Evolutionary conservation across 2,888 invertebrate species (phyloP), one percentile per base, ranked within the genome.

Genomic region (Craniophora ligustri): DNA sequence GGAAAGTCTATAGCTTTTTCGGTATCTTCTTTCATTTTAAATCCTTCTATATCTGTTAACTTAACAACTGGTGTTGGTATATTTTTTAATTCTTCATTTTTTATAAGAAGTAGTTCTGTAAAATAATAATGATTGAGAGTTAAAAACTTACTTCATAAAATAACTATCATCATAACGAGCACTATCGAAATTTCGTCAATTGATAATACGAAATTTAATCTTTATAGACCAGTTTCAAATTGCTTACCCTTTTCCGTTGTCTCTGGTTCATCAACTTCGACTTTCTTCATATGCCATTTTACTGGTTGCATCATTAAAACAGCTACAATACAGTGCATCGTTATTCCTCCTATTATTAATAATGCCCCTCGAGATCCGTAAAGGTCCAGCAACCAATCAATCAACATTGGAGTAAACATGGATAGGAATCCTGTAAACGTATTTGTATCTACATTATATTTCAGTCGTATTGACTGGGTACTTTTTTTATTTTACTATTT

Each of bases 261-360:
- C 13, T 30, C 44, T 0, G 7, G 5, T 3, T n/a, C n/a, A n/a
- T n/a, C n/a, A n/a, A 68, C n/a, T 18, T 63, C 56, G 16, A 64
- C n/a, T 41, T 48, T 63, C 26, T 48, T 64, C 57, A 64, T 45
- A 8, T 64, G 63, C 63, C 63, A 68, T 15, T n/a, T 2, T 1
- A 68, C 68, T 15, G 63, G 63, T 21, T 64, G 63, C 68, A 64
- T 63, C 7, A 68, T 14, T 8, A 55, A 36, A 5, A 45, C 64
- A n/a, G 64, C 64, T 1, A 63, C 4, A 0, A 64, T 55, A 10
- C 63, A 63, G 5, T 63, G 42, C 1, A 64, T 5, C 0, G 64
- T 45, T 8, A 64, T 0, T 0, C 64, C 63, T 10, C 21, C 68
- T 1, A 64, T 40, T 1, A 64, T 28, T 2, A 64, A 10, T 1